phyloP scores from a whole-genome alignment of 2,888 invertebrate species.

The Hemaris fuciformis region DNA sequence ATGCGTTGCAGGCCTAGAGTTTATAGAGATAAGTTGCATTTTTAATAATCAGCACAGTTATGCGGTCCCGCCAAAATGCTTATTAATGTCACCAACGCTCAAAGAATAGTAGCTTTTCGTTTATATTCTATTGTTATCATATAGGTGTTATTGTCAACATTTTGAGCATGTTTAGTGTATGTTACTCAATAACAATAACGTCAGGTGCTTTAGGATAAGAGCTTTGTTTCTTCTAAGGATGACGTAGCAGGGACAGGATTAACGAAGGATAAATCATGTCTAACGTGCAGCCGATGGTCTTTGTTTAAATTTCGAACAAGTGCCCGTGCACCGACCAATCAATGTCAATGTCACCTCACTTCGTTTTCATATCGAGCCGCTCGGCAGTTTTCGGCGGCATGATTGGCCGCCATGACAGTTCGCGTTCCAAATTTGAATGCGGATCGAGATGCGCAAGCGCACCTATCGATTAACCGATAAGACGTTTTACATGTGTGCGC shows the following conservation, averaged over 20 bases:
- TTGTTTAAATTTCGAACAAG: constrained; percentile 43
- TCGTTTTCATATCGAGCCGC: constrained; percentile 48
- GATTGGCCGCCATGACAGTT: constrained; percentile 69
- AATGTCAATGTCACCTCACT: constrained; percentile 66
- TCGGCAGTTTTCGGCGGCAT: constrained; percentile 54
- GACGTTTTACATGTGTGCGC: constrained; percentile 48
- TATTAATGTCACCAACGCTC: background rate
- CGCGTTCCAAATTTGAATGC: constrained; percentile 77
- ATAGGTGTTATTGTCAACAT: background rate
- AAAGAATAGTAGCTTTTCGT: too few species aligned
- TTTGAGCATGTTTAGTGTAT: background rate
- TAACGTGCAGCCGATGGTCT: constrained; percentile 29
- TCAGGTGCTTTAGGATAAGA: too few species aligned
- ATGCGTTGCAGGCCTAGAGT: background rate
- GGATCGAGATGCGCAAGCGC: constrained; percentile 72
- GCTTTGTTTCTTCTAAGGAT: background rate
- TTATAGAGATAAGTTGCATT: background rate
- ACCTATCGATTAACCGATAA: constrained; percentile 71
- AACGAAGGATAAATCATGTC: constrained; percentile 9
- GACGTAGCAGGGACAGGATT: constrained; percentile 11
- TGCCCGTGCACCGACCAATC: constrained; percentile 54
- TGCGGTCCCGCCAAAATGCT: background rate
- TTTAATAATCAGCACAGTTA: background rate
- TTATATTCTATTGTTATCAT: too few species aligned
- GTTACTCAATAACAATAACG: background rate